Evolutionary conservation across 2,113 vertebrate genomes (phyloP).

Genomic region (Pionites leucogaster): DNA sequence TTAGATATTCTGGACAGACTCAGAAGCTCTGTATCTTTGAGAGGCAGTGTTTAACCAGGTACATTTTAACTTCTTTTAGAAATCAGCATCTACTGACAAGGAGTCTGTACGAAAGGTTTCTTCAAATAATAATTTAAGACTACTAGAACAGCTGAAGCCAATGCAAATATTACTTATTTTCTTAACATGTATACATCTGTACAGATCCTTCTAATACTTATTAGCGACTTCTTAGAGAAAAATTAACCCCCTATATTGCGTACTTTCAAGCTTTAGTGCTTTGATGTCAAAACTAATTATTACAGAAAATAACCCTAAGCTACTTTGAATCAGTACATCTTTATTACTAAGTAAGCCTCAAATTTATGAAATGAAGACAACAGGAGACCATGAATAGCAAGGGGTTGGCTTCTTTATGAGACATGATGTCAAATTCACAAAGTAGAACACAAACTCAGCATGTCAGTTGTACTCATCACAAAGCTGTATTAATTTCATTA

Average conservation of each 20-base stretch:
- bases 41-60: not conserved
- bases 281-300: slow-evolving; percentile 13
- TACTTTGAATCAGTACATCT: not conserved
- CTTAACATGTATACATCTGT: not conserved
- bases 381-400: not conserved
- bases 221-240: not conserved
- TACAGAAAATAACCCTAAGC: slow-evolving; percentile 7
- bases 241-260: not conserved
- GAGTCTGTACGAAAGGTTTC: not conserved
- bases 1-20: not conserved
- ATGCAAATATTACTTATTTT: not conserved
- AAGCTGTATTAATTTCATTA: not conserved
- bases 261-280: not conserved
- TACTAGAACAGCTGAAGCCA: not conserved
- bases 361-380: not conserved
- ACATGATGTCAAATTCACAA: not conserved
- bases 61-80: not conserved
- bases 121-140: not conserved
- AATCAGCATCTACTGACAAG: not conserved
- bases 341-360: slow-evolving; percentile 13
- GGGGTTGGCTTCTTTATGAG: not conserved
- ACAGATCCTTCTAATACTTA: not conserved
- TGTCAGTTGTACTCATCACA: not conserved
- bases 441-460: not conserved
- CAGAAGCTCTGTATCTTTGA: not conserved